Evolutionary conservation across 2,113 vertebrate genomes (phyloP), one percentile per base, ranked within the genome.

Genomic region (Beaufortia kweichowensis): DNA sequence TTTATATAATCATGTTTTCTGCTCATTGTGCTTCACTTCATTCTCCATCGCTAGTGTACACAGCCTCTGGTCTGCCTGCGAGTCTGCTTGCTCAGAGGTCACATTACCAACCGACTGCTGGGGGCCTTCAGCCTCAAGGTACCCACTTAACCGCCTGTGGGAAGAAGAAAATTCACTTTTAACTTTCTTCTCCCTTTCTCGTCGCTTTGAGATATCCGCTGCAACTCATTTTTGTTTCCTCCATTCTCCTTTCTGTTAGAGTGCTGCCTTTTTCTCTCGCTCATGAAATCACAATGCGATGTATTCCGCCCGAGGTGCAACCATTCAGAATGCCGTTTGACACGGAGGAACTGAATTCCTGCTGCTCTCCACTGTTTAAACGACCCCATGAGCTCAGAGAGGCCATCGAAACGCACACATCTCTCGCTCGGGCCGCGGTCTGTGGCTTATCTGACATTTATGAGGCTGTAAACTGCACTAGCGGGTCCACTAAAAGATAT

Each of bases 211-310:
- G 48, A 29, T 63, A 60, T 77, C 75, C 66, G 31, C 66, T 39
- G 66, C 57, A 43, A 65, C 48, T 75, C 68, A 70, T 78, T 82
- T 53, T 69, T 53, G 43, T 72, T 82, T 66, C 64, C 39, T 78
- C 65, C 31, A 57, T 59, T 75, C 63, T 78, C 57, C 62, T 73
- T 48, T 61, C 43, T n/a, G 64, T 67, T 23, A 46, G 26, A 50
- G 59, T 56, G 62, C 64, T 53, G 31, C 63, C 55, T 79, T 79
- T 64, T 75, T 70, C 57, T 59, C 43, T 24, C 41, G 17, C 77
- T 91, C 88, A 90, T 90, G 89, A 92, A 90, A 90, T 91, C 87
- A 86, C 90, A 90, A 88, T 90, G 89, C 85, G 84, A 90, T 90
- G 80, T 88, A 90, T 90, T 92, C 86, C 81, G 86, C 90, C 87